These are phyloP conservation scores for Coreius guichenoti DNA, from an alignment of 2,797 vertebrate genomes.

Conservation along the genomic window DNA sequence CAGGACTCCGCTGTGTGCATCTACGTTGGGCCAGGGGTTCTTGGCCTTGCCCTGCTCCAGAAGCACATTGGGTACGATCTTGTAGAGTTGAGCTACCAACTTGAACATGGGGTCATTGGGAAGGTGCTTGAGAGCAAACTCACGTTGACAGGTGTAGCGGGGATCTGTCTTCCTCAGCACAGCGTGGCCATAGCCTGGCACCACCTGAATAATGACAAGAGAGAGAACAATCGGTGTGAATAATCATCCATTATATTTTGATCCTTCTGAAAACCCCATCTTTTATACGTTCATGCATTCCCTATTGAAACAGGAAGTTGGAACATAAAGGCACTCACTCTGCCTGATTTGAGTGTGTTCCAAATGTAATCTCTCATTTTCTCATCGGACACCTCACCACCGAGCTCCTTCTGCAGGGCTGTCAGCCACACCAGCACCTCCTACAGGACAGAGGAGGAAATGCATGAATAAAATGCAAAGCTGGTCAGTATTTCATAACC, in stretches of 20 bases:
- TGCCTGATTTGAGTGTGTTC: conserved; percentile 97
- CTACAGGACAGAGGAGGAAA: conserved; percentile 68
- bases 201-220: conserved; percentile 78
- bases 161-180: conserved; percentile 97
- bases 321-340: conserved; percentile 78
- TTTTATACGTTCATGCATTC: neutral
- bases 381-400: conserved; percentile 93
- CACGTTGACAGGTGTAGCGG: conserved; percentile 92
- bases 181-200: conserved; percentile 94
- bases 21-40: conserved; percentile 99
- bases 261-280: neutral
- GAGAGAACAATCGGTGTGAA: neutral
- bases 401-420: conserved; percentile 93
- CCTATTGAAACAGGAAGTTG: neutral
- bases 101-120: conserved; percentile 96
- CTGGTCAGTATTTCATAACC: neutral
- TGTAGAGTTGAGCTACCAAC: conserved; percentile 94
- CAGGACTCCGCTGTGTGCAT: conserved; percentile 95
- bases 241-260: neutral
- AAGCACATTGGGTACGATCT: conserved; percentile 95
- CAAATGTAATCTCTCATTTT: conserved; percentile 95
- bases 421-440: conserved; percentile 98
- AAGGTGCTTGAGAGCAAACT: conserved; percentile 96
- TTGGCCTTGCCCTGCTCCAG: conserved; percentile 98
- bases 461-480: neutral